A percentile compares a stretch with the other conserved stretches of the same genome.
phyloP scores from a whole-genome alignment of 1,140 invertebrate genomes.

The Arion vulgaris region DNA sequence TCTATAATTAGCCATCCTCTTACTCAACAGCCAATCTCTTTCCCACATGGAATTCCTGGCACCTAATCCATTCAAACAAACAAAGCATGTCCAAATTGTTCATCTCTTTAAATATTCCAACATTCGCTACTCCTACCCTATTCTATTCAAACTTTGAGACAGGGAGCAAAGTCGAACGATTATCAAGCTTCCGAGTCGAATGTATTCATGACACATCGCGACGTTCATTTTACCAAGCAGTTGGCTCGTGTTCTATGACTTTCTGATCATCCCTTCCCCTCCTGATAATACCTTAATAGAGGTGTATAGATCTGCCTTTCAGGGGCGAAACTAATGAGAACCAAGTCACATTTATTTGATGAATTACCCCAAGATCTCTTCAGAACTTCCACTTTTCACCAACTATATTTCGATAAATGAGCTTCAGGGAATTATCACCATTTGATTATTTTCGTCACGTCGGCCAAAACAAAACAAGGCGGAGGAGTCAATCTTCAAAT shows the following conservation, averaged over 20 bases:
- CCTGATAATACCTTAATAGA: neutral
- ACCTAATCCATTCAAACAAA: neutral
- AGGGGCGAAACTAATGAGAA: neutral
- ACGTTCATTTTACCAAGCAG: neutral
- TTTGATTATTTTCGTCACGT: constrained; percentile 26
- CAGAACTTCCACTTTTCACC: neutral
- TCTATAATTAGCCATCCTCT: constrained; percentile 22
- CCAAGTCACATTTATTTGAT: constrained; percentile 21
- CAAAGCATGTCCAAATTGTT: neutral
- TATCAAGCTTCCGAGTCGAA: neutral
- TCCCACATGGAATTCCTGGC: neutral
- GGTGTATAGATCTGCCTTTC: neutral
- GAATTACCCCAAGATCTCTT: constrained; percentile 7
- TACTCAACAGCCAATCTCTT: constrained; percentile 29
- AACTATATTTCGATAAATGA: constrained; percentile 4
- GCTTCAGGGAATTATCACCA: neutral
- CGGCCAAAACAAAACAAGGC: constrained; percentile 1
- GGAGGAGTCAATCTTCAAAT: neutral
- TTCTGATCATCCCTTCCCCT: neutral
- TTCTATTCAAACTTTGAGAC: neutral
- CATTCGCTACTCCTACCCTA: neutral
- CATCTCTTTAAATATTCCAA: constrained; percentile 7
- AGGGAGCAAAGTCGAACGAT: neutral
- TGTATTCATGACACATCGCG: neutral
- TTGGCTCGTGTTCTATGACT: neutral